Conservation (phyloP, 2,888 invertebrate genomes). For the Myopa tessellatipennis region DNA sequence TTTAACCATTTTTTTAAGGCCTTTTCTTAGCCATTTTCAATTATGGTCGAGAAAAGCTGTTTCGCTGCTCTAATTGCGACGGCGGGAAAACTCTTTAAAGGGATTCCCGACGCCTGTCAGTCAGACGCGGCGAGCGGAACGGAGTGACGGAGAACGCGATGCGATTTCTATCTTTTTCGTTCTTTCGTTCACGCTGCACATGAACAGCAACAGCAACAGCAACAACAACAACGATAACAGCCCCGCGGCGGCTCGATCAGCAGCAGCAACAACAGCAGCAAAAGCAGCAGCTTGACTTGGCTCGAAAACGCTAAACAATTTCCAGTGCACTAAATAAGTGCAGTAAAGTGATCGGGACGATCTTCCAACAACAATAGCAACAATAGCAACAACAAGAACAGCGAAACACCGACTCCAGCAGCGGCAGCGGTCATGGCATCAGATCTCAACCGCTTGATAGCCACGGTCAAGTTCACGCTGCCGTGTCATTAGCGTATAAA, state of each 20-base stretch:
- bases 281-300: neutral
- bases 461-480: conserved; percentile 66
- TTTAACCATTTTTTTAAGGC: neutral
- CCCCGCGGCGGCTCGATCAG: neutral
- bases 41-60: conserved; percentile 22
- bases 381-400: neutral
- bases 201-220: neutral
- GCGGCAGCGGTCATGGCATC: conserved; percentile 39
- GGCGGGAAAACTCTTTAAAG: conserved; percentile 34
- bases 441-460: conserved; percentile 56
- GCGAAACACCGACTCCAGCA: neutral
- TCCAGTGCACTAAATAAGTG: neutral
- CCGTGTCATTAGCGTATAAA: conserved; percentile 59
- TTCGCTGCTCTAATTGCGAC: conserved; percentile 32
- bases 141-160: conserved; percentile 41
- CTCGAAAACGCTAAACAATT: neutral
- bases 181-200: conserved; percentile 17
- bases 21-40: conserved; percentile 27
- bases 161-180: conserved; percentile 32
- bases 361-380: neutral
- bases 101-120: conserved; percentile 26
- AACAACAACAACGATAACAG: neutral
- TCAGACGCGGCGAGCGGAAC: conserved; percentile 48
- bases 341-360: conserved; percentile 26
- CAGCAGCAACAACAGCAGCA: neutral